These are phyloP conservation scores for Stenotaenia linearis DNA, from an alignment of 2,888 invertebrate species.

Conservation along the genomic window DNA sequence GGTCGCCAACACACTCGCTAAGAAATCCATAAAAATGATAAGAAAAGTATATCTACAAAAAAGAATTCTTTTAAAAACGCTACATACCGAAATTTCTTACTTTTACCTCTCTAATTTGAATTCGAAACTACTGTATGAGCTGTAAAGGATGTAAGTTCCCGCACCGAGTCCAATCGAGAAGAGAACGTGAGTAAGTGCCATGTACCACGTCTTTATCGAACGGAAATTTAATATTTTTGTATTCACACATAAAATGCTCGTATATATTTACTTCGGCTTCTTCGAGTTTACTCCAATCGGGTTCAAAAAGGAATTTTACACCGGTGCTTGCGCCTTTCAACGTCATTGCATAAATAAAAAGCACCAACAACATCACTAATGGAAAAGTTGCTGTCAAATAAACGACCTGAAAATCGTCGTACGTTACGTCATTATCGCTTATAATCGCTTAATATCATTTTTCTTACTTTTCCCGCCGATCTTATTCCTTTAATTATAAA, in stretches of 20 bases:
- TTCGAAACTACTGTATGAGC: background rate
- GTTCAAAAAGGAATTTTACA: background rate
- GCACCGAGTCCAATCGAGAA: background rate
- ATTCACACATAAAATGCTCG: no score
- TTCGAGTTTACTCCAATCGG: background rate
- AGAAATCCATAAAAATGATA: no score
- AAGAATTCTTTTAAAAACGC: background rate
- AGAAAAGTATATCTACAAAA: background rate
- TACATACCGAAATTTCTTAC: background rate
- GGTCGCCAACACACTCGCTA: no score
- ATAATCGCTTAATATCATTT: background rate
- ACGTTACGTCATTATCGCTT: no score
- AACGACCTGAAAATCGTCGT: background rate
- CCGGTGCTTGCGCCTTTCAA: background rate
- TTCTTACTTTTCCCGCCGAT: background rate
- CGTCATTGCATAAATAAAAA: background rate
- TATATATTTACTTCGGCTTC: no score
- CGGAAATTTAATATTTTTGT: background rate
- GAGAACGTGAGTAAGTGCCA: background rate
- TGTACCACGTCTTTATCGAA: background rate
- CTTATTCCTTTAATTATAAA: background rate
- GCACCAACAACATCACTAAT: background rate
- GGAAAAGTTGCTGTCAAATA: background rate
- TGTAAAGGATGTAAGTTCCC: background rate
- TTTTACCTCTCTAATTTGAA: background rate